Base-by-base conservation (phyloP, 2,888 invertebrate genomes). In the Glaucopsyche alexis region DNA sequence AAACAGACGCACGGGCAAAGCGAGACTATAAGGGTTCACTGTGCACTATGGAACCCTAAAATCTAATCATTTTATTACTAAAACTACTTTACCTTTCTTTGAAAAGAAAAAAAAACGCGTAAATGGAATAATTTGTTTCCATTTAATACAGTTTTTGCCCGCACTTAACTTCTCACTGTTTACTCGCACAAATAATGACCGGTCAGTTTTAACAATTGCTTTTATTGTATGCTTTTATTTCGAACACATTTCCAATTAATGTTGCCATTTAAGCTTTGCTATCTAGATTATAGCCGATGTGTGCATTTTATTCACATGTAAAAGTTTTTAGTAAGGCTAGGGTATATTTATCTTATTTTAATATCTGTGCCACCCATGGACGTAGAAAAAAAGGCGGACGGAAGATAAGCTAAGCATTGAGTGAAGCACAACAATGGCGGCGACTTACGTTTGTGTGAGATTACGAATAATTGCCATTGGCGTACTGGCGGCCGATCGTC, bases 91-190 rank as follows among this genome's bases (percentile, higher is more conserved):
- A n/a, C n/a, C 7, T 42, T 55, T 19, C 9, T 0, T 5, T 16
- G 8, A 52, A 50, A 52, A 50, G n/a, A 19, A 19, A 52, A 55
- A 55, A 9, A 52, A 16, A 52, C 50, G n/a, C n/a, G n/a, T 14
- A 8, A 55, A 19, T 69, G 47, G 49, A 16, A 49, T 69, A 69
- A 69, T 69, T 47, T 45, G 85, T 88, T 87, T 90, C 87, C 85
- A 90, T 91, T 91, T 89, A 89, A 90, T 88, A 85, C 83, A 77
- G 82, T 82, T 87, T 90, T 88, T 87, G 87, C 84, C 81, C 83
- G 81, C 71, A 71, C 72, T 74, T 76, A 74, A 71, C 73, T 74
- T 74, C 70, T 74, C 64, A 74, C 73, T 82, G 80, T 83, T 83
- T 75, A 75, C 75, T 78, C 72, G 71, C 72, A 71, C 65, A 72